These are phyloP conservation scores for Plebejus argus DNA, from an alignment of 2,888 invertebrate species.

Conservation along the genomic window DNA sequence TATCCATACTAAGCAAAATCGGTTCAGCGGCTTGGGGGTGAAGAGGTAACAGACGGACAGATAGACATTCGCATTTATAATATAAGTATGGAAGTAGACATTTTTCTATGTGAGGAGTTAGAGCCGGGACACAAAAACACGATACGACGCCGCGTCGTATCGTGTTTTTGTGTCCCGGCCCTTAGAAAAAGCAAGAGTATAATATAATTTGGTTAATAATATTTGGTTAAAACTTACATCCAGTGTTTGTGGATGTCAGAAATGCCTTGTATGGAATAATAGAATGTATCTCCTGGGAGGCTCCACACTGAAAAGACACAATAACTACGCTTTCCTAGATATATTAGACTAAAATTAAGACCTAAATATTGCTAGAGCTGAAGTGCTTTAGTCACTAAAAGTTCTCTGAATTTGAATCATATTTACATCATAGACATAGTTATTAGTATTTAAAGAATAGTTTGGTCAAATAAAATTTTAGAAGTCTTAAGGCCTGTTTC, in stretches of 20 bases:
- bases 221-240: neutral
- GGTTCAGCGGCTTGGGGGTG: no score
- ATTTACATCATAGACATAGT: neutral
- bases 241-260: neutral
- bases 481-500: no score
- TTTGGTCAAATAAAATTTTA: no score
- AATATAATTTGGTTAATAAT: neutral
- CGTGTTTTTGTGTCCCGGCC: no score
- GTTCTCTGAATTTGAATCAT: neutral
- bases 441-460: no score
- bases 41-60: no score
- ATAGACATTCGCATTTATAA: no score
- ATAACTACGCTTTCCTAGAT: neutral
- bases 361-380: neutral
- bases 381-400: neutral
- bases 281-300: neutral
- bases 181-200: neutral
- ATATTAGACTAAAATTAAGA: neutral
- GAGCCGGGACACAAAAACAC: no score
- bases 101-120: neutral
- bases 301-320: neutral
- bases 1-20: no score
- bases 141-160: no score
- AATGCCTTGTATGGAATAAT: slow-evolving; percentile 10
- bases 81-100: no score